These are phyloP conservation scores for Drosophila lacertosa DNA, from an alignment of 1,140 invertebrate species.

Conservation along the genomic window DNA sequence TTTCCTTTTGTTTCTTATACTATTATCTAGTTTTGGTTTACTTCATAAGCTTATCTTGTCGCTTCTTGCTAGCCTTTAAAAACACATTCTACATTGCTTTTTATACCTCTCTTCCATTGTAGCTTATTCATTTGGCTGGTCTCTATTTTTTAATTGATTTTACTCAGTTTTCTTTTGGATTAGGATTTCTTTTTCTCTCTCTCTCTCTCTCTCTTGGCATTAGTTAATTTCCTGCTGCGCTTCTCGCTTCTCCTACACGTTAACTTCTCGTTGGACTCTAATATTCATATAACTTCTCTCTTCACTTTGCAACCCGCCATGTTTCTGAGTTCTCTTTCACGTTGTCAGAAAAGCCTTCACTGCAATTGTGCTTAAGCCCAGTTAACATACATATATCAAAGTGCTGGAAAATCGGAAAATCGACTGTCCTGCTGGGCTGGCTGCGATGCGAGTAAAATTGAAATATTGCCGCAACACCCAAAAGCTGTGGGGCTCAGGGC, in stretches of 20 bases:
- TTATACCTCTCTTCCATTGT: too few species aligned
- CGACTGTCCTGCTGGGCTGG: neutral
- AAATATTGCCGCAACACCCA: slow-evolving; percentile 16
- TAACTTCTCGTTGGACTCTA: neutral
- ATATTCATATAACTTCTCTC: neutral
- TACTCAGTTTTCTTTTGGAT: too few species aligned
- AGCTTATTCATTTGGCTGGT: too few species aligned
- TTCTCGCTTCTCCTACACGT: neutral
- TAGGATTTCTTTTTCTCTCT: too few species aligned
- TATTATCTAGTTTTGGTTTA: too few species aligned
- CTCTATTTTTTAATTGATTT: too few species aligned
- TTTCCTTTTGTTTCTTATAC: too few species aligned
- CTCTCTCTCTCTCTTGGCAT: too few species aligned
- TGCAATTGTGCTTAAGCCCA: neutral
- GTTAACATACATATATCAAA: slow-evolving; percentile 2
- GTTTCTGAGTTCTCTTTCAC: neutral
- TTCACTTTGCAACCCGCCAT: neutral
- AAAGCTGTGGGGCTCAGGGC: slow-evolving; percentile 3
- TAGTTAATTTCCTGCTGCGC: neutral
- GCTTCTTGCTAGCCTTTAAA: too few species aligned
- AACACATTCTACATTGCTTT: too few species aligned
- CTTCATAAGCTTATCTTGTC: too few species aligned
- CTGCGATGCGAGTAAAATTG: slow-evolving; percentile 11
- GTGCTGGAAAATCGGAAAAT: neutral
- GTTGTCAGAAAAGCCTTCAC: neutral